phyloP scores from a whole-genome alignment of 2,797 vertebrate species.

The Alcedo atthis region DNA sequence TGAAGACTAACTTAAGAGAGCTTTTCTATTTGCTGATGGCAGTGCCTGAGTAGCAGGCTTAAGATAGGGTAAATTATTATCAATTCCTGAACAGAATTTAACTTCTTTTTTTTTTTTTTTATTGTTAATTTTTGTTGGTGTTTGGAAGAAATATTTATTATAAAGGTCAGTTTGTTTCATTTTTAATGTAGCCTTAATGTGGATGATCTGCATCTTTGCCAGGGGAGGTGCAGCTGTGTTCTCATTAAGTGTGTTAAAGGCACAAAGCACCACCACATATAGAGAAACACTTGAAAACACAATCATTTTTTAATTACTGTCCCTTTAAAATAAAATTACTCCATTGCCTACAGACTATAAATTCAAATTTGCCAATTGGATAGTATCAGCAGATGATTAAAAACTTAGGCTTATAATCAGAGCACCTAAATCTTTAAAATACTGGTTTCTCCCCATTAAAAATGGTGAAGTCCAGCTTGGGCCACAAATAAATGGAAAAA shows the following conservation, averaged over 20 bases:
- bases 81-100: constrained; percentile 65
- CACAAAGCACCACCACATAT: constrained; percentile 20
- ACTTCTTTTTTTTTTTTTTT: neutral
- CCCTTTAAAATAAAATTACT: constrained; percentile 34
- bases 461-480: neutral
- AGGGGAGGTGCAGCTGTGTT: neutral
- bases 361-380: constrained; percentile 42
- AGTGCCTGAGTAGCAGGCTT: constrained; percentile 73
- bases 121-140: neutral
- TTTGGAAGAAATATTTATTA: constrained; percentile 73
- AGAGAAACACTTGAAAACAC: constrained; percentile 14
- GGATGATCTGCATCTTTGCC: constrained; percentile 33
- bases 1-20: constrained; percentile 68
- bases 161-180: constrained; percentile 71
- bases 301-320: constrained; percentile 34
- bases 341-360: constrained; percentile 24
- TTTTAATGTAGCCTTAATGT: constrained; percentile 55
- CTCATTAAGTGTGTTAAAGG: neutral
- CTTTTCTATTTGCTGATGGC: constrained; percentile 70
- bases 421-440: neutral
- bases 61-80: constrained; percentile 78
- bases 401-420: neutral
- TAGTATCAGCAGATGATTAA: constrained; percentile 10
- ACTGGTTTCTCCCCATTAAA: neutral
- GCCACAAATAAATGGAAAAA: neutral